Evolutionary conservation across 1,140 invertebrate species (phyloP).

Genomic region (Habropoda laboriosa): DNA sequence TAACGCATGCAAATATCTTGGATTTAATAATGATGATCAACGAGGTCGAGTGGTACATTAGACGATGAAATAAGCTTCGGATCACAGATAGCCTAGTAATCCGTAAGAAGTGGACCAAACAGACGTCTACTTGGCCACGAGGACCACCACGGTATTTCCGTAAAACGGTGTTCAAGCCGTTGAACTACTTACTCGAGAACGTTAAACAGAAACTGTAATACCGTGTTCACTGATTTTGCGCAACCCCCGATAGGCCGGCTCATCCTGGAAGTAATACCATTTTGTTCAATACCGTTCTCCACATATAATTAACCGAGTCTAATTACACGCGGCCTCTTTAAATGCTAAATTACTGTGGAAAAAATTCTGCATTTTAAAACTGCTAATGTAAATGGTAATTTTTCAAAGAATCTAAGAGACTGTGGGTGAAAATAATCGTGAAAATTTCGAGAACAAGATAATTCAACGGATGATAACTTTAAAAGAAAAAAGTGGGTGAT

Average conservation of each 20-base stretch:
- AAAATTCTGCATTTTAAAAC: neutral
- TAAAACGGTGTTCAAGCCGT: neutral
- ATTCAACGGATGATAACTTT: too few relatives aligned
- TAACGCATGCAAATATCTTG: too few relatives aligned
- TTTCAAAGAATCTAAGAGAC: too few relatives aligned
- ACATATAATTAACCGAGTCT: neutral
- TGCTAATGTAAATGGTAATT: neutral
- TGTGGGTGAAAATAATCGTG: too few relatives aligned
- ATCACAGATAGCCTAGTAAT: neutral
- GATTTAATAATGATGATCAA: neutral
- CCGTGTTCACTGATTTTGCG: neutral
- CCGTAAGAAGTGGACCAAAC: neutral
- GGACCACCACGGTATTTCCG: neutral
- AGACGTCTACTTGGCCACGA: neutral
- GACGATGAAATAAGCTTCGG: neutral
- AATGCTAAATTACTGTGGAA: neutral
- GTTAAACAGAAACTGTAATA: slow-evolving; percentile 3
- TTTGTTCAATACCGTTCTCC: neutral
- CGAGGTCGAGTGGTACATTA: neutral
- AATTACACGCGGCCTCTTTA: neutral
- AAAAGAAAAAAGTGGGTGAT: too few relatives aligned
- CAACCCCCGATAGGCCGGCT: too few relatives aligned
- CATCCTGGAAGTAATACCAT: neutral
- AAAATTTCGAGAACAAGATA: too few relatives aligned
- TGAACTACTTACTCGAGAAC: slow-evolving; percentile 3